phyloP scores from a whole-genome alignment of 2,888 invertebrate species.

The Meteorus cinctellus region DNA sequence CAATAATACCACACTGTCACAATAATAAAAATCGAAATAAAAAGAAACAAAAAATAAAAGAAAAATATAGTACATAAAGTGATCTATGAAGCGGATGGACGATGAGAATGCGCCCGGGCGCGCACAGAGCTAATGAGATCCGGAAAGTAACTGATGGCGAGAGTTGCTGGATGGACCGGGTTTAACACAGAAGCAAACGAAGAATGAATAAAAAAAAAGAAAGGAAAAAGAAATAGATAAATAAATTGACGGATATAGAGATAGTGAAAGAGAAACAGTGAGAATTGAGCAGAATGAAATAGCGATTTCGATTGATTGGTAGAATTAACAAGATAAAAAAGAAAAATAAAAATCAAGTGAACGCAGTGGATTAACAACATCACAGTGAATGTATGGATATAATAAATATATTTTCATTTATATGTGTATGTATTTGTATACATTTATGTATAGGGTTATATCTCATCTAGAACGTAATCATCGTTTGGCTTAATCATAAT shows the following conservation, averaged over 20 bases:
- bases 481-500: slow-evolving; percentile 34
- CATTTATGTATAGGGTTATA: background rate
- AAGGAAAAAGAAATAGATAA: background rate
- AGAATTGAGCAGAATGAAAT: background rate
- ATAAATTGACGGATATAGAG: background rate
- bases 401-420: too few relatives aligned
- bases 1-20: background rate
- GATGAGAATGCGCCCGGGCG: slow-evolving; percentile 29
- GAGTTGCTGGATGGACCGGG: slow-evolving; percentile 8
- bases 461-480: background rate
- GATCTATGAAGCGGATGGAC: slow-evolving; percentile 23
- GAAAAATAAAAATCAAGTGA: background rate
- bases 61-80: background rate
- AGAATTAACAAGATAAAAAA: slow-evolving; percentile 12
- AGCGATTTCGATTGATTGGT: slow-evolving; percentile 34
- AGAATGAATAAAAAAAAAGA: background rate
- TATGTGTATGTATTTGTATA: background rate
- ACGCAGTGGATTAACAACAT: background rate
- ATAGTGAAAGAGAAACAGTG: slow-evolving; percentile 8
- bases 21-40: background rate
- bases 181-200: background rate
- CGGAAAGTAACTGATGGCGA: slow-evolving; percentile 34
- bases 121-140: slow-evolving; percentile 47
- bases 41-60: background rate
- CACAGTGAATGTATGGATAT: background rate